phyloP scores from a whole-genome alignment of 1,140 invertebrate species.

The Octopus bimaculoides region DNA sequence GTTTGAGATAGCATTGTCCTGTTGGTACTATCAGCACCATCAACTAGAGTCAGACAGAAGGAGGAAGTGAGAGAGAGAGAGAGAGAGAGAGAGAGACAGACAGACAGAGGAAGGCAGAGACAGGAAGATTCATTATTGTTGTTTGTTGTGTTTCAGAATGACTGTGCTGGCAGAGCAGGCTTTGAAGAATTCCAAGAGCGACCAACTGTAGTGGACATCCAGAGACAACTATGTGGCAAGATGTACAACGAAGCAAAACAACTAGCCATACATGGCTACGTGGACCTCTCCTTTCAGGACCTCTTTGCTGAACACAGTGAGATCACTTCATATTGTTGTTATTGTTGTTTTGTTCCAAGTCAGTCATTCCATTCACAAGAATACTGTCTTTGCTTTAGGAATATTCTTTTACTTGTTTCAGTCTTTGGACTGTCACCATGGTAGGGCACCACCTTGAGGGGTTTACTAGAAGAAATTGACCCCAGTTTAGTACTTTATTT shows the following conservation, averaged over 20 bases:
- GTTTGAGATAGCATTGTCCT: too few species aligned
- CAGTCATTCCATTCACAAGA: too few species aligned
- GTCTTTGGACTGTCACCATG: too few species aligned
- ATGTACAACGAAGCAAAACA: constrained; percentile 17
- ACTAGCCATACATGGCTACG: not conserved
- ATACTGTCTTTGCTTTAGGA: too few species aligned
- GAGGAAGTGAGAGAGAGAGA: not conserved
- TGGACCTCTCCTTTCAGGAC: constrained; percentile 11
- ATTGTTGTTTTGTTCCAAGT: not conserved
- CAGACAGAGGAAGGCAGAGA: not conserved
- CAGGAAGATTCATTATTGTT: not conserved
- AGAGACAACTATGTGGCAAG: constrained; percentile 8
- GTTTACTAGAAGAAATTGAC: too few species aligned
- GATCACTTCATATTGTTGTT: not conserved
- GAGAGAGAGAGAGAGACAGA: not conserved
- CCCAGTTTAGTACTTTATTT: too few species aligned
- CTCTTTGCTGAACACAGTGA: constrained; percentile 20
- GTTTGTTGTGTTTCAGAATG: not conserved
- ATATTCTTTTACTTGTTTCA: too few species aligned
- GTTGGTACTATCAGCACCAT: too few species aligned
- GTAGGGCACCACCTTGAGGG: too few species aligned
- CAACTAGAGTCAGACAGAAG: not conserved
- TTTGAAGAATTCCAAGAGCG: not conserved
- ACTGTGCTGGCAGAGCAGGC: not conserved
- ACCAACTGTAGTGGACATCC: not conserved